These are phyloP conservation scores for Bombus cullumanus DNA, from an alignment of 1,140 invertebrate species.

Conservation along the genomic window DNA sequence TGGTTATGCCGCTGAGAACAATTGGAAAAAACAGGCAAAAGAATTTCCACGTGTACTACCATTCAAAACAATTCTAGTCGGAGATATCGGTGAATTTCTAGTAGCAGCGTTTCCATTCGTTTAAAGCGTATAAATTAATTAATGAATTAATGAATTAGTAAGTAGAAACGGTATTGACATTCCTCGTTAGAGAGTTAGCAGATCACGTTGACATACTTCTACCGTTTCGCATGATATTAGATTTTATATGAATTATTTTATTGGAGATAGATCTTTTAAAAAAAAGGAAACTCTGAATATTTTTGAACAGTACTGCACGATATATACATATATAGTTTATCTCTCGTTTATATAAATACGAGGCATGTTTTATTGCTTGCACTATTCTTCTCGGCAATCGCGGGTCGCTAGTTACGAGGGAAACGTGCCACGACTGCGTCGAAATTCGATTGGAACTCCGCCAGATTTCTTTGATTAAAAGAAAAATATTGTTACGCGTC, in stretches of 20 bases:
- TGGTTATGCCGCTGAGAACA: not conserved
- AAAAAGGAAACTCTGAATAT: too few relatives aligned
- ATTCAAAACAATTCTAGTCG: not conserved
- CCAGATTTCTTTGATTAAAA: constrained; percentile 45
- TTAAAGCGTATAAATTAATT: not conserved
- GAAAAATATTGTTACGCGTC: constrained; percentile 33
- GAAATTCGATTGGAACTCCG: constrained; percentile 36
- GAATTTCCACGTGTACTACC: too few relatives aligned
- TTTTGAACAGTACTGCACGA: too few relatives aligned
- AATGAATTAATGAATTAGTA: not conserved
- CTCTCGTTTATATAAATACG: too few relatives aligned
- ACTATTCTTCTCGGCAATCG: constrained; percentile 8
- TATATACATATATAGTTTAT: not conserved
- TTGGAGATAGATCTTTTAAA: too few relatives aligned
- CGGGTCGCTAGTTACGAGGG: constrained; percentile 9
- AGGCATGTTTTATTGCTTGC: constrained; percentile 6
- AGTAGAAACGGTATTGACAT: too few relatives aligned
- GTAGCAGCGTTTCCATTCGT: not conserved
- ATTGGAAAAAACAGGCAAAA: not conserved
- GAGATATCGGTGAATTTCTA: not conserved
- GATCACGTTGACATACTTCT: too few relatives aligned
- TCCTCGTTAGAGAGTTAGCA: too few relatives aligned
- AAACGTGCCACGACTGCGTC: constrained; percentile 42
- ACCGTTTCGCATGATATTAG: too few relatives aligned
- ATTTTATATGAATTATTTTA: too few relatives aligned